phyloP scores from a whole-genome alignment of 2,113 vertebrate genomes.

The Lampris megalopsis region DNA sequence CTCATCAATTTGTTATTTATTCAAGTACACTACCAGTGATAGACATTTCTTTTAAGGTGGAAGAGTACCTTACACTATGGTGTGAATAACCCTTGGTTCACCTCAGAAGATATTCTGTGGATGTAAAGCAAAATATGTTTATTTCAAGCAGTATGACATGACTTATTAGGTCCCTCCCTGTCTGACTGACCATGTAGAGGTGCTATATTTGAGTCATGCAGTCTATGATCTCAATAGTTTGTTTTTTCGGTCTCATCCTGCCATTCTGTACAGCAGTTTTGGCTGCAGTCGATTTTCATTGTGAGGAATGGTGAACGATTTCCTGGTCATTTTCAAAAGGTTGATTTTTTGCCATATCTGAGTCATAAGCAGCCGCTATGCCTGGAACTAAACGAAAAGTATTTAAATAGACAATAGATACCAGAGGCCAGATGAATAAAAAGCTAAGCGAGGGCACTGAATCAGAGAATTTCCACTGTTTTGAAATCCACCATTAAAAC shows the following conservation, averaged over 20 bases:
- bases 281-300: neutral
- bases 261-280: neutral
- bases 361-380: neutral
- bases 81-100: neutral
- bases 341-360: constrained; percentile 1
- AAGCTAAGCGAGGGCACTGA: too few species aligned
- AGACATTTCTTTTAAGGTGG: constrained; percentile 10
- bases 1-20: constrained; percentile 3
- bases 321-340: neutral
- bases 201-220: neutral
- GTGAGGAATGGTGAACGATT: neutral
- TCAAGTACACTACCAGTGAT: constrained; percentile 10
- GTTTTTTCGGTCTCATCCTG: constrained; percentile 7
- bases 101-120: neutral
- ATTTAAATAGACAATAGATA: too few species aligned
- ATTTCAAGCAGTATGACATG: neutral
- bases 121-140: neutral
- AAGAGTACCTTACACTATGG: neutral
- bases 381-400: neutral
- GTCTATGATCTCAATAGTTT: neutral
- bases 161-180: neutral
- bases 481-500: too few species aligned
- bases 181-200: neutral
- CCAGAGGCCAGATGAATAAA: too few species aligned
- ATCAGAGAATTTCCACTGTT: too few species aligned